Evolutionary conservation across 2,113 vertebrate species (phyloP).

Genomic region (Rhea pennata): DNA sequence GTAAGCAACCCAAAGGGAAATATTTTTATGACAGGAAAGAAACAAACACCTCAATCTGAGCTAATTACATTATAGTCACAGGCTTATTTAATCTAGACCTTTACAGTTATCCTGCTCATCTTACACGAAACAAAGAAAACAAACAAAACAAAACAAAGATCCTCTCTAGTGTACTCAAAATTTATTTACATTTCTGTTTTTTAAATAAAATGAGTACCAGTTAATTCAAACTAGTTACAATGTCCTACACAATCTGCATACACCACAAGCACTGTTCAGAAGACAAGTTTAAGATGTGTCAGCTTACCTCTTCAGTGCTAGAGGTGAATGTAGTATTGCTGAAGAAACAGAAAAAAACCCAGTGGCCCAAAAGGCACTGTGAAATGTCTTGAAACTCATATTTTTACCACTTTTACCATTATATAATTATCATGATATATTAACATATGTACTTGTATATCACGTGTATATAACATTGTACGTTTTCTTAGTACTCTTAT

Average conservation of each 20-base stretch:
- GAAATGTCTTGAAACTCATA: neutral
- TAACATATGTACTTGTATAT: neutral
- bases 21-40: constrained; percentile 28
- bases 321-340: neutral
- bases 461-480: neutral
- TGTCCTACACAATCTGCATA: neutral
- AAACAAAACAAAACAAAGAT: neutral
- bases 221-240: neutral
- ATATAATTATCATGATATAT: neutral
- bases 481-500: neutral
- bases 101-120: neutral
- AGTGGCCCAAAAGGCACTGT: neutral
- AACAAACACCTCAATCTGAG: neutral
- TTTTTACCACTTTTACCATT: neutral
- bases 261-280: neutral
- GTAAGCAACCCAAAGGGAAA: neutral
- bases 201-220: neutral
- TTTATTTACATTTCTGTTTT: neutral
- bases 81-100: constrained; percentile 14
- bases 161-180: neutral
- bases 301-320: neutral
- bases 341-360: neutral
- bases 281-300: neutral
- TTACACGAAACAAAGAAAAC: constrained; percentile 7
- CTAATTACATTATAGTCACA: neutral